Percentiles rank a stretch among this genome's conserved stretches.
Conservation (phyloP, 1,140 invertebrate species). For the Polypedilum vanderplanki region DNA sequence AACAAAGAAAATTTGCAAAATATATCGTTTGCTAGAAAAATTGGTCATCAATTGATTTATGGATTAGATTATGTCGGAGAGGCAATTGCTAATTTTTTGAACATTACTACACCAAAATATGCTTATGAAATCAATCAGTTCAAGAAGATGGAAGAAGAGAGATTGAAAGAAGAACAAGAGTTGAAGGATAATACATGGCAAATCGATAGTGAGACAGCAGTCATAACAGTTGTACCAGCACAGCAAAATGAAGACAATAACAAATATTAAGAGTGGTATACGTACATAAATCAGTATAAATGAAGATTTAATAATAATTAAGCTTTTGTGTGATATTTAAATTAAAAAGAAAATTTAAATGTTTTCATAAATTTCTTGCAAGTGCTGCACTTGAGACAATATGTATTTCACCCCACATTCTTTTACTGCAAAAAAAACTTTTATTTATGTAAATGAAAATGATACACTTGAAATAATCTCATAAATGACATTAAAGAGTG, state of each 20-base stretch:
- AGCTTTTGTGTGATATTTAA: too few relatives aligned
- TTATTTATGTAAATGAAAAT: too few relatives aligned
- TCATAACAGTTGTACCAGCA: too few relatives aligned
- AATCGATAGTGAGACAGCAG: neutral
- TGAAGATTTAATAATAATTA: too few relatives aligned
- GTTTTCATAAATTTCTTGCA: too few relatives aligned
- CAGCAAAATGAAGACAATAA: too few relatives aligned
- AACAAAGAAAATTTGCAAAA: conserved; percentile 37
- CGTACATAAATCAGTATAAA: too few relatives aligned
- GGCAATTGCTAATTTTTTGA: conserved; percentile 70
- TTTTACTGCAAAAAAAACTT: too few relatives aligned
- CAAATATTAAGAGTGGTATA: too few relatives aligned
- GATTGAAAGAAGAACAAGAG: conserved; percentile 45
- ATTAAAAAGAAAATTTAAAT: too few relatives aligned
- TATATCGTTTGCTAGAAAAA: neutral
- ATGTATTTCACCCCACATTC: too few relatives aligned
- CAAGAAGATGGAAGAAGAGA: conserved; percentile 53
- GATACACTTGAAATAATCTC: neutral
- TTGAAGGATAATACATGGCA: neutral
- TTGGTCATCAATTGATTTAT: neutral
- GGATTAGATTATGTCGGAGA: conserved; percentile 66
- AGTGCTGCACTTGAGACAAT: too few relatives aligned
- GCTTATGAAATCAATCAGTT: conserved; percentile 78
- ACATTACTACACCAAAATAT: conserved; percentile 83
- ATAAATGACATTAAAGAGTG: neutral